Base-by-base conservation (phyloP, 2,888 invertebrate species). In the Phengaris alcon region DNA sequence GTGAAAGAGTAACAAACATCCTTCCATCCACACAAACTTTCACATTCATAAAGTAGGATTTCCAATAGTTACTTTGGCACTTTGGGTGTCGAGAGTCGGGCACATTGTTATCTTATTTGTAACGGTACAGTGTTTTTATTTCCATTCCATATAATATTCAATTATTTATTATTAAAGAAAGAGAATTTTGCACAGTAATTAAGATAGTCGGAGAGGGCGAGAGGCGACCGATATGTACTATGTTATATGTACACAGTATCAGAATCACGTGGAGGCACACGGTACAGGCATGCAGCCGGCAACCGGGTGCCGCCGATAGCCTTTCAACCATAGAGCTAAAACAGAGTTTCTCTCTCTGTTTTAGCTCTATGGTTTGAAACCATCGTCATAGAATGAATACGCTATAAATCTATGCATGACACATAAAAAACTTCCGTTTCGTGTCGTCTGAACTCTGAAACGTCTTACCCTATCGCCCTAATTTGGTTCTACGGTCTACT, bases 401-500 rank as follows among this genome's bases (percentile, higher is more conserved):
- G 22, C 22, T 22, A 22, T 22, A 22, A 22, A 22, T 22, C 22
- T 22, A 22, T 22, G 6, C 35, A 9, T 52, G 12, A 1, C 52
- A 12, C 52, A 52, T 12, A 64, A 64, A 64, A 64, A 64, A 7
- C 64, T 64, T 64, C 64, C 64, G 22, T 64, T 44, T 44, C 64
- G 35, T 12, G 12, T 64, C 35, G 12, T 64, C 35, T 48, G 48
- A 48, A 48, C 48, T 48, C 8, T 48, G 48, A 48, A 48, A 6
- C 48, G 48, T 3, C 64, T 15, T 6, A 35, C 2, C 64, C 64
- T 64, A 64, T 64, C 35, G 35, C 35, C 35, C 35, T 35, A 35
- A 35, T 35, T 35, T 35, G 35, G 35, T 35, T 35, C 35, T 35
- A 3, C 35, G 35, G 35, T 2, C 35, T 35, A 35, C 3, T 35